Conservation (phyloP, 1,140 invertebrate species). For the Cyclina sinensis region DNA sequence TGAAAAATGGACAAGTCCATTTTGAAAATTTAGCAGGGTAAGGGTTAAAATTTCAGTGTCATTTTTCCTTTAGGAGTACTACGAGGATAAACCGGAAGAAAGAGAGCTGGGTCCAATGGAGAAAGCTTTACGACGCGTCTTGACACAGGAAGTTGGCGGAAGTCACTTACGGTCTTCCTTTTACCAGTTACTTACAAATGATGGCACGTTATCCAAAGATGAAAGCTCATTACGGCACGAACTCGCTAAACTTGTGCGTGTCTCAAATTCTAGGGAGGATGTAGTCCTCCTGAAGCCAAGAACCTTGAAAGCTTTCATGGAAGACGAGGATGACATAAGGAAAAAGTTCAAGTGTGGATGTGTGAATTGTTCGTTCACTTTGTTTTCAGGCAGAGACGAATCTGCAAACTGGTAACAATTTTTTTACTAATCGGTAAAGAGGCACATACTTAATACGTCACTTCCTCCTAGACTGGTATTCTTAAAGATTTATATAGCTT, state of each 20-base stretch:
- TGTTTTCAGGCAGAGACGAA: neutral
- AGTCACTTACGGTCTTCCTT: neutral
- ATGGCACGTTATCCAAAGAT: neutral
- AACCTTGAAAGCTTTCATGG: slow-evolving; percentile 38
- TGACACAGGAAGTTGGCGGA: neutral
- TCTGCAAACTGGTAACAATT: no score
- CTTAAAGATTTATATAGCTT: no score
- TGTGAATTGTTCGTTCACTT: neutral
- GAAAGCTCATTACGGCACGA: neutral
- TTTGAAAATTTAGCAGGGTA: no score
- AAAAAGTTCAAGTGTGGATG: neutral
- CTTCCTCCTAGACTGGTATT: no score
- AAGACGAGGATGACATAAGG: neutral
- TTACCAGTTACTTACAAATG: neutral
- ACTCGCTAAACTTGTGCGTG: neutral
- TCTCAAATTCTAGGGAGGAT: neutral
- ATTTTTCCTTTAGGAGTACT: slow-evolving; percentile 37
- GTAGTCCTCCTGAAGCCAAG: slow-evolving; percentile 3
- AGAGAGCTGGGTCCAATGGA: slow-evolving; percentile 43
- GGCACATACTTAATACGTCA: no score
- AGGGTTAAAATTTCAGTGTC: no score
- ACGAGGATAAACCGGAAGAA: slow-evolving; percentile 7
- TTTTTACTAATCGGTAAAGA: no score
- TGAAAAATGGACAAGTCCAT: no score
- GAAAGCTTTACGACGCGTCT: slow-evolving; percentile 4